phyloP scores from a whole-genome alignment of 2,888 invertebrate species.

The Leptinotarsa haldemani region DNA sequence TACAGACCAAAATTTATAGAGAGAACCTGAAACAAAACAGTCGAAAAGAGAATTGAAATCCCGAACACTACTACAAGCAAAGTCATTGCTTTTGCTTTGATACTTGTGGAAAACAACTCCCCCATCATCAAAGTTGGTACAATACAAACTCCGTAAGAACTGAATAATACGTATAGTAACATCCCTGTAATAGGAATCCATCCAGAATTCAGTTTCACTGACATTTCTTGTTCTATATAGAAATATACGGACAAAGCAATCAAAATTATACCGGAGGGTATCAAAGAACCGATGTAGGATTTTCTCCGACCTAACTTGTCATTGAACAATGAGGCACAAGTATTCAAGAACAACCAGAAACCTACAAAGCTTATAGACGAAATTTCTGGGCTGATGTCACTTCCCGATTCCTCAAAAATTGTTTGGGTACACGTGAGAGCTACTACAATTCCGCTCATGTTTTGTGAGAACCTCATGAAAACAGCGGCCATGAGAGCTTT shows the following conservation, averaged over 20 bases:
- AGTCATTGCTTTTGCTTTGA: slow-evolving; percentile 52
- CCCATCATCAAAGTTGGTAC: slow-evolving; percentile 49
- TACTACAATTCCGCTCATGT: slow-evolving; percentile 55
- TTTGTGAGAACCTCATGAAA: slow-evolving; percentile 56
- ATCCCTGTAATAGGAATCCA: slow-evolving; percentile 57
- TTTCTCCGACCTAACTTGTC: slow-evolving; percentile 56
- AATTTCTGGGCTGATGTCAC: slow-evolving; percentile 53
- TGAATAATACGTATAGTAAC: slow-evolving; percentile 51
- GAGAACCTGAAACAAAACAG: slow-evolving; percentile 57
- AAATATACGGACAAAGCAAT: slow-evolving; percentile 52
- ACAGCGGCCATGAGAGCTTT: slow-evolving; percentile 54
- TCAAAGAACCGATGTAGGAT: slow-evolving; percentile 53
- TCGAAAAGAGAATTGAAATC: slow-evolving; percentile 45
- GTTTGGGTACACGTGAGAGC: slow-evolving; percentile 56
- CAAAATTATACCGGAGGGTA: slow-evolving; percentile 50
- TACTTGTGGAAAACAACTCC: slow-evolving; percentile 54
- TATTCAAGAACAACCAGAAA: slow-evolving; percentile 41
- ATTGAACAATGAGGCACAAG: slow-evolving; percentile 48
- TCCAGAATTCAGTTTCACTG: neutral
- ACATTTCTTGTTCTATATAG: slow-evolving; percentile 37
- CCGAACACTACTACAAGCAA: slow-evolving; percentile 52
- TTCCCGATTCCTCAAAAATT: slow-evolving; percentile 59
- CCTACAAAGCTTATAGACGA: slow-evolving; percentile 56
- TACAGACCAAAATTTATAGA: slow-evolving; percentile 52
- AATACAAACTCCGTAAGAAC: slow-evolving; percentile 52